Evolutionary conservation across 2,113 vertebrate genomes (phyloP).

Genomic region (Chloropsis hardwickii): DNA sequence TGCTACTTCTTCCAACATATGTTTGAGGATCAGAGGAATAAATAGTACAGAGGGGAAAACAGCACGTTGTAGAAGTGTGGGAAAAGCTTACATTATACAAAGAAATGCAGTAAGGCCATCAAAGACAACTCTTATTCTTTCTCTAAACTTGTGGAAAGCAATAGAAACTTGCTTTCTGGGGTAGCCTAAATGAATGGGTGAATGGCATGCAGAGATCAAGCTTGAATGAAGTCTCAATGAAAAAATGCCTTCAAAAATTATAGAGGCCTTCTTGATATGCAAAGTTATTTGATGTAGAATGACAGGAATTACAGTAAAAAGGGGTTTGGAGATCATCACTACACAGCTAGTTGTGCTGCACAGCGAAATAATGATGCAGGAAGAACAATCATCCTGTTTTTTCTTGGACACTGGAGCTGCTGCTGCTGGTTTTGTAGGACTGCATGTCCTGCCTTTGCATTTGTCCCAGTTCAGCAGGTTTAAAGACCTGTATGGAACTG

Average conservation of each 20-base stretch:
- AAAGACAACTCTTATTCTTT: not conserved
- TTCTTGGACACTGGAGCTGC: not conserved
- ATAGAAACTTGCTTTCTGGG: not conserved
- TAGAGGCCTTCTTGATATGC: not conserved
- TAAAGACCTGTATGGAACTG: not conserved
- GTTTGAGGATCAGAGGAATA: not conserved
- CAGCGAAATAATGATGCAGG: not conserved
- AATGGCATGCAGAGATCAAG: not conserved
- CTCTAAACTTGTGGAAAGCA: not conserved
- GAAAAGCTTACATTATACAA: not conserved
- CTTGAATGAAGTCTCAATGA: not conserved
- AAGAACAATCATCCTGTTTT: not conserved
- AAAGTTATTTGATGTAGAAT: conserved; percentile 2
- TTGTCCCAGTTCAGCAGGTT: not conserved
- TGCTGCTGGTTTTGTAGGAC: not conserved
- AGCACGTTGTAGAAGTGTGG: not conserved
- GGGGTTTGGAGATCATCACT: not conserved
- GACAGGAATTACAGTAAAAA: not conserved
- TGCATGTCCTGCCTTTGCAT: not conserved
- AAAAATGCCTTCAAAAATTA: not conserved
- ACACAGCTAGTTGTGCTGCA: not conserved
- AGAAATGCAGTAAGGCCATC: not conserved
- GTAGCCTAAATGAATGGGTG: not conserved
- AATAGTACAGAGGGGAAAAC: not conserved
- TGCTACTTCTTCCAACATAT: not conserved